phyloP scores from a whole-genome alignment of 2,888 invertebrate species.

The Tromatobia lineatoria region DNA sequence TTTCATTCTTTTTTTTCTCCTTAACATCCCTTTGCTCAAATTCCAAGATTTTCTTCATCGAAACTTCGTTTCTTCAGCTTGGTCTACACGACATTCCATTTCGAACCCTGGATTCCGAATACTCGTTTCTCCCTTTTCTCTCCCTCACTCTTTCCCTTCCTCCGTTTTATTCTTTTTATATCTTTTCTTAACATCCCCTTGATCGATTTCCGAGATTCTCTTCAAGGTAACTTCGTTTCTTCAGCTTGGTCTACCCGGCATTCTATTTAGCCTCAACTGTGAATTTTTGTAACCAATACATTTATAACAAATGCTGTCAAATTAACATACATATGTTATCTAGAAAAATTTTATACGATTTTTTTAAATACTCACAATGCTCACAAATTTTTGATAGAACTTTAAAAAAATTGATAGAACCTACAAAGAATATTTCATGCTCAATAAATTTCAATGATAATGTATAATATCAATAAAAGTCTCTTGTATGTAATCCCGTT shows the following conservation, averaged over 20 bases:
- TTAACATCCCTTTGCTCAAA: not conserved
- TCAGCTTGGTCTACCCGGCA: slow-evolving; percentile 35
- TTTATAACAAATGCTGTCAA: too few relatives aligned
- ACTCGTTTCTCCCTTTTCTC: slow-evolving; percentile 47
- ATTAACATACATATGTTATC: too few relatives aligned
- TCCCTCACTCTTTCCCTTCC: too few relatives aligned
- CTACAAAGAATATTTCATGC: too few relatives aligned
- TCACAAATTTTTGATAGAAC: too few relatives aligned
- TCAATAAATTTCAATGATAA: too few relatives aligned
- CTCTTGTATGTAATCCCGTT: not conserved
- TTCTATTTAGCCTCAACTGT: not conserved
- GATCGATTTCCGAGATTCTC: not conserved
- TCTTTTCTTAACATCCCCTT: not conserved
- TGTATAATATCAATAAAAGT: too few relatives aligned
- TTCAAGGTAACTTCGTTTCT: not conserved
- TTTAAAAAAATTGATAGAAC: too few relatives aligned
- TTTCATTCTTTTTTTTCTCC: slow-evolving; percentile 9
- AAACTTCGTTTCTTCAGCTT: slow-evolving; percentile 6
- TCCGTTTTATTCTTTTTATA: slow-evolving; percentile 5
- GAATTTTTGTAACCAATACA: too few relatives aligned
- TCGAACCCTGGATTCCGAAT: slow-evolving; percentile 53
- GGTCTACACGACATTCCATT: slow-evolving; percentile 29
- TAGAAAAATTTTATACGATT: too few relatives aligned
- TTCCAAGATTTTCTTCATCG: not conserved
- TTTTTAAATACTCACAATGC: too few relatives aligned